Conservation (phyloP, 1,140 invertebrate species). For the Ceratoteleas bidentatus region DNA sequence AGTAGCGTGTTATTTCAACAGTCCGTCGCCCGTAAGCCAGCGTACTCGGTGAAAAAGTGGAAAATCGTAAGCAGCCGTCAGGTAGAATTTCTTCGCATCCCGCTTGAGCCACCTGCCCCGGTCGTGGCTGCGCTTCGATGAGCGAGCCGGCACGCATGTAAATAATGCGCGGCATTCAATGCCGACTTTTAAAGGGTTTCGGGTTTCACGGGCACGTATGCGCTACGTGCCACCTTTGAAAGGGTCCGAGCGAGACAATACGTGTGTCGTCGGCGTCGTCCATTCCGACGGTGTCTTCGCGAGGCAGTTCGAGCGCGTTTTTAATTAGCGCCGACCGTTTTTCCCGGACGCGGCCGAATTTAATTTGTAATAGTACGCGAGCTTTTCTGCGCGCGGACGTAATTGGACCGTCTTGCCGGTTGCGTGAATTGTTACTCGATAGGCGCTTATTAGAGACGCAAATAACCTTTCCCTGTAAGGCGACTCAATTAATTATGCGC, state of each 20-base stretch:
- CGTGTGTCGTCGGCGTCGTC: slow-evolving; percentile 1
- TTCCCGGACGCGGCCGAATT: too few species aligned
- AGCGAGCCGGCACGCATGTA: slow-evolving; percentile 57
- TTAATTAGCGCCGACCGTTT: neutral
- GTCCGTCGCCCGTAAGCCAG: neutral
- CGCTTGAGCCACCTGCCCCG: slow-evolving; percentile 37
- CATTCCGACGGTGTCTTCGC: neutral
- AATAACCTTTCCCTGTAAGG: too few species aligned
- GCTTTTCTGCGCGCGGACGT: too few species aligned
- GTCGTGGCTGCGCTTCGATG: slow-evolving; percentile 36
- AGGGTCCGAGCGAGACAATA: slow-evolving; percentile 26
- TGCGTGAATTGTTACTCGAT: too few species aligned
- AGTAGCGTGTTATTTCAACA: slow-evolving; percentile 14
- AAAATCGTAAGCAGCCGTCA: slow-evolving; percentile 53
- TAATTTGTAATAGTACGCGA: too few species aligned
- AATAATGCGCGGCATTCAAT: slow-evolving; percentile 60
- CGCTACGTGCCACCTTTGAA: slow-evolving; percentile 37
- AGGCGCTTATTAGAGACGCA: too few species aligned
- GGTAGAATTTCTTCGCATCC: slow-evolving; percentile 50
- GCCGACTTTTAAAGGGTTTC: slow-evolving; percentile 52
- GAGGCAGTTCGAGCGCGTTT: neutral
- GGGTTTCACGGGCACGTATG: slow-evolving; percentile 44
- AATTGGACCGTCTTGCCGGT: too few species aligned
- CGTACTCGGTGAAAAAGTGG: slow-evolving; percentile 42
- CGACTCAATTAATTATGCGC: too few species aligned